These are phyloP conservation scores for Heterochromis multidens DNA, from an alignment of 2,113 vertebrate species.

Conservation along the genomic window DNA sequence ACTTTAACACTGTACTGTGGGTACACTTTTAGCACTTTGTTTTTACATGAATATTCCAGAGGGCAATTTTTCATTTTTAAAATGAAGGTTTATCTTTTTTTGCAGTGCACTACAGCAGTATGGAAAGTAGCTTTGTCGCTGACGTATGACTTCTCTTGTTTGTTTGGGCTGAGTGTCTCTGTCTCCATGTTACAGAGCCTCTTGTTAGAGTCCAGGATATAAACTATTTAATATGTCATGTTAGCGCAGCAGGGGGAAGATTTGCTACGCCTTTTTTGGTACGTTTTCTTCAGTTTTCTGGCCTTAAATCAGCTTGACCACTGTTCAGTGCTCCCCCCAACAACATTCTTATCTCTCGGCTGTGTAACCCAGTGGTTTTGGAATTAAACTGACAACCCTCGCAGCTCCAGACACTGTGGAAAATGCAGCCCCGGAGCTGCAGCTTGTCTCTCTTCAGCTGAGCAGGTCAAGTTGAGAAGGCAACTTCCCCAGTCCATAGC, in stretches of 20 bases:
- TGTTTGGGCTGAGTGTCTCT: background rate
- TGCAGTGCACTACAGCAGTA: background rate
- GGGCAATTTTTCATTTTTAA: background rate
- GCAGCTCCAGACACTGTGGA: background rate
- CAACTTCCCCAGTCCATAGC: background rate
- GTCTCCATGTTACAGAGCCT: background rate
- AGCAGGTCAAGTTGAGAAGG: slow-evolving; percentile 12
- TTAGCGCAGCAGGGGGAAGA: background rate
- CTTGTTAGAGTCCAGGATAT: background rate
- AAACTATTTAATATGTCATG: background rate
- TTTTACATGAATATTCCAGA: background rate
- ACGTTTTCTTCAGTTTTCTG: background rate
- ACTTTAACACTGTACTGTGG: too few species aligned
- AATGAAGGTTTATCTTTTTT: background rate
- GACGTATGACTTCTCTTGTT: background rate
- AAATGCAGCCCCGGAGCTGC: background rate
- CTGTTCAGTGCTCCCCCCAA: background rate
- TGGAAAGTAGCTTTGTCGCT: background rate
- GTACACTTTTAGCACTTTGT: too few species aligned
- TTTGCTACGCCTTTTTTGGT: background rate
- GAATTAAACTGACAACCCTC: slow-evolving; percentile 19
- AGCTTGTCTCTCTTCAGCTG: background rate
- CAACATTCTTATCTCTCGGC: background rate
- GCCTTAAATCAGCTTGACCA: background rate
- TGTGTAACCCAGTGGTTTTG: background rate